phyloP scores from a whole-genome alignment of 1,140 invertebrate genomes.

The Lasioglossum baleicum region DNA sequence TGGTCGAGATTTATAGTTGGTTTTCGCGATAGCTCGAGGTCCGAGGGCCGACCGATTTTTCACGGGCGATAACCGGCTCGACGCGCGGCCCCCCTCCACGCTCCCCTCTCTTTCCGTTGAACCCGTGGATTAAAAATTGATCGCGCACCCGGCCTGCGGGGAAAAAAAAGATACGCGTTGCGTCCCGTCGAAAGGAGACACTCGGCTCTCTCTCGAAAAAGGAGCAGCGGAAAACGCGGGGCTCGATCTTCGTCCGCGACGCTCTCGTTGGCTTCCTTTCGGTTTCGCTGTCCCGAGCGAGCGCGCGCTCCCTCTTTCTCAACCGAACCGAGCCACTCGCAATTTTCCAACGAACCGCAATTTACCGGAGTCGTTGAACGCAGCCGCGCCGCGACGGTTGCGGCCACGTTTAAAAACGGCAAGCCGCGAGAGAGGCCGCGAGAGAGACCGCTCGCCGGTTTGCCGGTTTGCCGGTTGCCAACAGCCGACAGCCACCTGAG shows the following conservation, averaged over 20 bases:
- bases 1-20: conserved; percentile 19
- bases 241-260: not conserved
- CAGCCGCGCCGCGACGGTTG: not conserved
- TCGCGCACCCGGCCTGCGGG: too few relatives aligned
- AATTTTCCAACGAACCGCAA: not conserved
- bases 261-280: not conserved
- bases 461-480: not conserved
- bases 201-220: not conserved
- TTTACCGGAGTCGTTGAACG: not conserved
- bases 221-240: not conserved
- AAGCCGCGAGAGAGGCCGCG: not conserved
- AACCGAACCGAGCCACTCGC: not conserved
- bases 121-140: not conserved
- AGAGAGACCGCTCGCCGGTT: not conserved
- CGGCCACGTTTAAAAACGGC: not conserved
- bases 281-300: not conserved
- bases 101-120: not conserved
- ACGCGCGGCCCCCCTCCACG: not conserved
- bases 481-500: not conserved
- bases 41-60: conserved; percentile 31
- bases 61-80: conserved; percentile 5
- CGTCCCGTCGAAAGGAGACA: too few relatives aligned
- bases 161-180: too few relatives aligned
- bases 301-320: not conserved
- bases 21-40: not conserved